A percentile compares a stretch with the other conserved stretches of the same genome.
phyloP scores from a whole-genome alignment of 2,113 vertebrate species.

The Ammodytes marinus region DNA sequence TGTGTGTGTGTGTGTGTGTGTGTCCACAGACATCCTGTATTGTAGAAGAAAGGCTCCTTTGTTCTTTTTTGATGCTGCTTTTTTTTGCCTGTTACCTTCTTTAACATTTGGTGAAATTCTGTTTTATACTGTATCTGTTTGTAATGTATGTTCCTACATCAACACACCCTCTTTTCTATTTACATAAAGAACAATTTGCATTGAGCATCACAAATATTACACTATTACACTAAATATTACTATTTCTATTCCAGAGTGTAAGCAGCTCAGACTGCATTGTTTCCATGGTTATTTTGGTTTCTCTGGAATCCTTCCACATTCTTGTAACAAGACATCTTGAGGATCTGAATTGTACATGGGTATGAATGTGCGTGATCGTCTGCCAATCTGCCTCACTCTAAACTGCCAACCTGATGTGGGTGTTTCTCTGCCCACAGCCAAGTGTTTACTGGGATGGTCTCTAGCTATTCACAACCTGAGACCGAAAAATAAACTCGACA shows the following conservation, averaged over 20 bases:
- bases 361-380: neutral
- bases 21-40: neutral
- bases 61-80: constrained; percentile 23
- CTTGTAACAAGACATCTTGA: neutral
- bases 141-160: neutral
- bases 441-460: neutral
- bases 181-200: neutral
- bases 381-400: neutral
- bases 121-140: neutral
- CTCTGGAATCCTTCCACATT: neutral
- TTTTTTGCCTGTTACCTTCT: neutral
- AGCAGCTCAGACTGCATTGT: constrained; percentile 4
- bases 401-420: neutral
- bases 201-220: neutral
- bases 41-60: neutral
- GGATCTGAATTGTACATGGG: constrained; percentile 1
- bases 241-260: neutral
- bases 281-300: constrained; percentile 16
- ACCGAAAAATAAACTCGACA: neutral
- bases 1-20: neutral
- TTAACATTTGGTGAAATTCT: neutral
- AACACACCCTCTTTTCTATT: neutral
- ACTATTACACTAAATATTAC: neutral
- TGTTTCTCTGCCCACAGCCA: constrained; percentile 4
- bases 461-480: neutral